Base-by-base conservation (phyloP, 2,113 vertebrate genomes). In the Peromyscus californicus region DNA sequence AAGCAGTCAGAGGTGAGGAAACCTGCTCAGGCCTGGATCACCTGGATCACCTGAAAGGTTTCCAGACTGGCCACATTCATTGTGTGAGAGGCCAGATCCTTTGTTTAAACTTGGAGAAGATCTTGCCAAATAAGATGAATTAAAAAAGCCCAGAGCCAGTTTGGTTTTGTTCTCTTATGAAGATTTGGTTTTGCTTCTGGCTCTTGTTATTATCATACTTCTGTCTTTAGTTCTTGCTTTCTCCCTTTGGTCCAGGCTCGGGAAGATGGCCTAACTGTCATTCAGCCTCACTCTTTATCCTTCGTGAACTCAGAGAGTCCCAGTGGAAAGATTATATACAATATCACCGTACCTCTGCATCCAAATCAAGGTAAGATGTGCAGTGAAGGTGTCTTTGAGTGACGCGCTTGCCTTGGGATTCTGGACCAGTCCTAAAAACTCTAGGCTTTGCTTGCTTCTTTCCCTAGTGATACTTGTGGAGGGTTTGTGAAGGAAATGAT, bases 261-360 rank as follows among this genome's bases (percentile, higher is more conserved):
- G 96, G 99, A 99, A 98, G 99, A 99, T 96, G 99, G 98, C 0
- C 98, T 99, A 96, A 99, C 99, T 5, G 98, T 99, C 97, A 99
- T 99, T 97, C 99, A 99, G 21, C 98, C 99, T 6, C 98, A 99
- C 87, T 99, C 99, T 83, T 99, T 99, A 54, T 99, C 99, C 94
- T 99, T 99, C 97, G 51, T 99, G 89, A 99, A 99, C 97, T 98
- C 99, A 0, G 99, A 99, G 96, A 98, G 98, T 88, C 99, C 99
- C 79, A 99, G 98, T 36, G 98, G 99, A 85, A 99, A 99, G 97
- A 99, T 99, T 89, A 74, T 99, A 59, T 99, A 99, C 98, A 99
- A 99, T 61, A 98, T 99, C 98, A 99, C 99, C 24, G 98, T 98
- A 84, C 99, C 99, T 16, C 98, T 99, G 22, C 98, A 97, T 51